A percentile compares a stretch with the other conserved stretches of the same genome.
Evolutionary conservation across 2,888 invertebrate genomes (phyloP).

Genomic region (Glyphotaelius pellucidus): DNA sequence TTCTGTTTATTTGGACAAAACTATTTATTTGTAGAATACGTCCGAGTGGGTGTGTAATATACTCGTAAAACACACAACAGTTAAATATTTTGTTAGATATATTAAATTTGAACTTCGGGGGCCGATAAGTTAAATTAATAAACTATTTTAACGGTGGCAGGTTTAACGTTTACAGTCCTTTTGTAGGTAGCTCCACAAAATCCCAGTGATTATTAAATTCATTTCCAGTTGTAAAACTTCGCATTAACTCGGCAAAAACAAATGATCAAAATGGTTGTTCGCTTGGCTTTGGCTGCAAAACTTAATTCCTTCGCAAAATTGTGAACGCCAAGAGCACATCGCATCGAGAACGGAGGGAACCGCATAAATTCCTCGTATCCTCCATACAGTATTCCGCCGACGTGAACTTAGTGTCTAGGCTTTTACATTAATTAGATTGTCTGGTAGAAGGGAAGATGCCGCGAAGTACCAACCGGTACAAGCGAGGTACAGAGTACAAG

Average conservation of each 20-base stretch:
- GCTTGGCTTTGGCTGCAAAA: slow-evolving; percentile 20
- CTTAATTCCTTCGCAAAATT: slow-evolving; percentile 50
- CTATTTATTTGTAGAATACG: background rate
- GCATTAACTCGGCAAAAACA: slow-evolving; percentile 32
- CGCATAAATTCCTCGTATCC: slow-evolving; percentile 47
- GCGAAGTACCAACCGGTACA: background rate
- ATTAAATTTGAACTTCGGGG: background rate
- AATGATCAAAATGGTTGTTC: slow-evolving; percentile 44
- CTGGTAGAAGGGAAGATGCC: slow-evolving; percentile 31
- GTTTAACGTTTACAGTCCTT: background rate
- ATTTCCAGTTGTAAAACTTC: background rate
- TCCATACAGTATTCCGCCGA: slow-evolving; percentile 41
- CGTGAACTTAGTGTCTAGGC: slow-evolving; percentile 58
- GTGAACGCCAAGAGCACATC: slow-evolving; percentile 56
- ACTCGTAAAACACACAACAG: background rate
- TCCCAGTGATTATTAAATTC: background rate
- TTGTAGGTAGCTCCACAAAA: background rate
- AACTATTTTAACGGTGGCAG: background rate
- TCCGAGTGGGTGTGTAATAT: background rate
- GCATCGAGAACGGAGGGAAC: slow-evolving; percentile 14
- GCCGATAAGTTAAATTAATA: background rate
- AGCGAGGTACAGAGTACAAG: background rate
- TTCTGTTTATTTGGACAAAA: too few species aligned
- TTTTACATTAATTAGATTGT: slow-evolving; percentile 64
- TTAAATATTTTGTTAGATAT: background rate